Base-by-base conservation (phyloP, 2,888 invertebrate species). In the Scaptodrosophila latifasciaeformis region DNA sequence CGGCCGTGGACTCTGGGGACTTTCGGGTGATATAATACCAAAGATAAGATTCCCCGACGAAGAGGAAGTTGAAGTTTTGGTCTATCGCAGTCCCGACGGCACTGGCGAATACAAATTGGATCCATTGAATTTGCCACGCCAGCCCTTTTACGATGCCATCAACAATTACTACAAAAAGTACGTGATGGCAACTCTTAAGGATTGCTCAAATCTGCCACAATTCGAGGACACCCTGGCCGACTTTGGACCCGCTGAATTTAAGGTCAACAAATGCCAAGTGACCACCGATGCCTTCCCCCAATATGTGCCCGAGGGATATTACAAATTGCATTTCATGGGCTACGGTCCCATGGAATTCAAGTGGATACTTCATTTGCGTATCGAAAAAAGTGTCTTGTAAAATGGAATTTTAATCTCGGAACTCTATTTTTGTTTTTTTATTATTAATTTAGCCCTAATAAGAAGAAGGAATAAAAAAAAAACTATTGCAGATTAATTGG, bases 51-150 rank as follows among this genome's bases (percentile, higher is more conserved):
- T 63, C 0, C 47, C 52, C 4, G 17, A 53, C 0, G 49, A 49
- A 1, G 31, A 53, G 10, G 30, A 29, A 4, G 61, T 57, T 9
- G 57, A 53, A 10, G 49, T 49, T 0, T 19, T 49, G 5, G 17
- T 35, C 2, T 67, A 50, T 57, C 70, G 67, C 39, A 72, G 72
- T 46, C 12, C 59, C 2, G 51, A 54, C 2, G 62, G 67, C 10
- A 55, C 54, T 9, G 39, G 44, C 7, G 59, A 61, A 1, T 70
- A 61, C 5, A 56, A 50, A 6, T 6, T 59, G 13, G 21, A 59
- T 7, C 72, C 72, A 0, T 63, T 65, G 35, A 19, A 45, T 18
- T 10, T 66, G 4, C 42, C 45, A 0, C 39, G 43, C 0, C 46
- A 54, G 27, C 18, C 52, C 0, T 0, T 52, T 5, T 42, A 19